Evolutionary conservation across 2,888 invertebrate species (phyloP).

Genomic region (Autographa gamma): DNA sequence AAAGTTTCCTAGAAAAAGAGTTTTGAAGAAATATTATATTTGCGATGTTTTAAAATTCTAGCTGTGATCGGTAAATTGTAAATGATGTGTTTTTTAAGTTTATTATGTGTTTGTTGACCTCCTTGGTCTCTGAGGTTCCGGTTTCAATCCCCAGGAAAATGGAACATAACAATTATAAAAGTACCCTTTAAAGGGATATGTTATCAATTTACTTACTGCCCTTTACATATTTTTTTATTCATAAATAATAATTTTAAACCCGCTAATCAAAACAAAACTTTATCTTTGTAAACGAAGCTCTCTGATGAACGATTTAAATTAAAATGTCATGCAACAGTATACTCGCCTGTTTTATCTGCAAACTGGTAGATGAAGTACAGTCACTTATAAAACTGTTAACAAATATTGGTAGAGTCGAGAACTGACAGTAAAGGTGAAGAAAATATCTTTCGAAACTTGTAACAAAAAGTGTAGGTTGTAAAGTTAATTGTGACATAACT

Average conservation of each 20-base stretch:
- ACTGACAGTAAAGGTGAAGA: neutral
- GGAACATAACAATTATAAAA: neutral
- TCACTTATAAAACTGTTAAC: slow-evolving; percentile 29
- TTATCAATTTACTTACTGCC: neutral
- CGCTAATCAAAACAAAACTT: slow-evolving; percentile 29
- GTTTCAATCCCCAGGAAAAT: no score
- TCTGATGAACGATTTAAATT: slow-evolving; percentile 51
- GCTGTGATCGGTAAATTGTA: no score
- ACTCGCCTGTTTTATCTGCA: slow-evolving; percentile 47
- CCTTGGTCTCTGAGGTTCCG: no score
- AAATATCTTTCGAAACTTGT: no score
- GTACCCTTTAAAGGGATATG: neutral
- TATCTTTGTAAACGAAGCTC: slow-evolving; percentile 24
- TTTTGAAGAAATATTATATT: no score
- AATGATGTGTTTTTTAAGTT: no score
- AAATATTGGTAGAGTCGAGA: neutral
- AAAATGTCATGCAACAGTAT: slow-evolving; percentile 56
- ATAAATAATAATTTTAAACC: slow-evolving; percentile 47
- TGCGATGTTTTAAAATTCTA: no score
- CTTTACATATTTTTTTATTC: slow-evolving; percentile 3
- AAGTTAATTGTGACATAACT: no score
- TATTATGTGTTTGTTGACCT: no score
- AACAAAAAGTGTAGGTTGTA: no score
- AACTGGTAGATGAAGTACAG: slow-evolving; percentile 55
- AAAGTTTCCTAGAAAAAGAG: no score